Evolutionary conservation across 1,140 invertebrate species (phyloP), one percentile per base, ranked within the genome.

Genomic region (Drosophila takahashii): DNA sequence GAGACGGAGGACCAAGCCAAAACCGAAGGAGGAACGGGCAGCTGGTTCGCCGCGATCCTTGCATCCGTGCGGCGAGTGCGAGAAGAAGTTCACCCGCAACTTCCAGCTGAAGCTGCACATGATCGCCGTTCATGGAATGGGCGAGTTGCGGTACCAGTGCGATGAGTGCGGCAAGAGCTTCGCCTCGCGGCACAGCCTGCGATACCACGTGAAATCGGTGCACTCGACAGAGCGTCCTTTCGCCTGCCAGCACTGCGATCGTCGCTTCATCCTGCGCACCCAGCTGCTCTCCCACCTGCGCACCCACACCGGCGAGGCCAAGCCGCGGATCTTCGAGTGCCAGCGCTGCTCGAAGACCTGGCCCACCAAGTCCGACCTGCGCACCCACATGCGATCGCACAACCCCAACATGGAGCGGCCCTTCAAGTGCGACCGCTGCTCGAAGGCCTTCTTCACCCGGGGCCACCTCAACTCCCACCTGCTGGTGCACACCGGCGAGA

Each of bases 211-310:
- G 0, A 90, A 81, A 22, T 91, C 91, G 9, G 70, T 91, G 7
- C 93, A 94, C 62, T 93, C 93, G 0, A 90, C 92, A 2, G 92
- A 93, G 27, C 91, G 93, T 0, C 92, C 92, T 10, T 93, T 92
- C 65, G 67, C 72, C 1, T 94, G 93, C 37, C 75, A 80, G 7
- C 73, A 86, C 3, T 94, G 93, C 65, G 92, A 93, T 0, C 92
- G 92, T 4, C 81, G 91, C 5, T 94, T 92, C 53, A 93, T 93
- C 59, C 69, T 92, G 4, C 89, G 92, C n/a, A 93, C 93, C 15
- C 93, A 94, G 60, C 79, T 94, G 7, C 79, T 81, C 1, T 91
- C 83, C 18, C 93, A 94, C 57, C 54, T 83, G 7, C 87, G 90
- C 13, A 91, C 92, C 36, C 93, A 94, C 51, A 91, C 90, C 0